Evolutionary conservation across 2,888 invertebrate genomes (phyloP).

Genomic region (Leucophora obtusa): DNA sequence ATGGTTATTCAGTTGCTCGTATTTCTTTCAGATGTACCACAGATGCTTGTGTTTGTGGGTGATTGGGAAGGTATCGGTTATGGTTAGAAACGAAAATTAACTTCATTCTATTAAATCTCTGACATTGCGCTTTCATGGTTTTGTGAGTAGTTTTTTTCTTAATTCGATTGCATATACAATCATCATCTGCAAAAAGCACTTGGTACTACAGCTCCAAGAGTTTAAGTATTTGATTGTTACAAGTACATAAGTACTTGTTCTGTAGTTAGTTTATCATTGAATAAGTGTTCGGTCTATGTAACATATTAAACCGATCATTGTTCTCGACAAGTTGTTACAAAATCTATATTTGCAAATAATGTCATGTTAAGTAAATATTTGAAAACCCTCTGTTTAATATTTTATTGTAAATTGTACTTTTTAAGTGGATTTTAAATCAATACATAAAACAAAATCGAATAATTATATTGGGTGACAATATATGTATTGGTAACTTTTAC

Average conservation of each 20-base stretch:
- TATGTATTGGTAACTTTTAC: too few relatives aligned
- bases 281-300: slow-evolving; percentile 65
- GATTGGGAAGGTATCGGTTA: too few relatives aligned
- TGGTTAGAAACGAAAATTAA: too few relatives aligned
- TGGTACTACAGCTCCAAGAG: neutral
- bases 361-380: slow-evolving; percentile 54
- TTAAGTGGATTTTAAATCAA: slow-evolving; percentile 33
- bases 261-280: slow-evolving; percentile 20
- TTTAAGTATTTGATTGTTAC: slow-evolving; percentile 34
- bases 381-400: neutral
- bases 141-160: neutral
- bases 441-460: too few relatives aligned
- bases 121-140: neutral
- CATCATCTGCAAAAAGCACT: slow-evolving; percentile 43
- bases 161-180: neutral
- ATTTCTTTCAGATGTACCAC: too few relatives aligned
- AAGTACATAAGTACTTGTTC: slow-evolving; percentile 16
- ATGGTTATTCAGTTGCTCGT: too few relatives aligned
- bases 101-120: neutral
- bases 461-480: too few relatives aligned
- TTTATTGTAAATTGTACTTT: slow-evolving; percentile 33
- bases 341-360: slow-evolving; percentile 64
- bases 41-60: too few relatives aligned
- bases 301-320: slow-evolving; percentile 78
- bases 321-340: slow-evolving; percentile 72